A percentile compares a stretch with the other conserved stretches of the same genome.
These are phyloP conservation scores for Neoarius graeffei DNA, from an alignment of 2,113 vertebrate species.

Conservation along the genomic window DNA sequence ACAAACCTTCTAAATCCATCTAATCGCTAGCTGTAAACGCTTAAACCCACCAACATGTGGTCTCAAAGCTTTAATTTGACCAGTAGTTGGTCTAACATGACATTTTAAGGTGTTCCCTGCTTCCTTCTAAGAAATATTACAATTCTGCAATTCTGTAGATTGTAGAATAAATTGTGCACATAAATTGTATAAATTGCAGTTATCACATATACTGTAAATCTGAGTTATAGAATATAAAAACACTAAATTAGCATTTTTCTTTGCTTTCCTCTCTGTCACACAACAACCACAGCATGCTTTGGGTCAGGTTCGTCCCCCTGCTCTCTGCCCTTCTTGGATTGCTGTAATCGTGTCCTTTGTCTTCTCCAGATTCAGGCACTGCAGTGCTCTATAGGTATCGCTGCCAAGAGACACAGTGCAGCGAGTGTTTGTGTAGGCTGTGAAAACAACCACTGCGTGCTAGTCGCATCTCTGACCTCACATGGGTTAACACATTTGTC, in stretches of 20 bases:
- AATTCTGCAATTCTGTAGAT: neutral
- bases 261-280: neutral
- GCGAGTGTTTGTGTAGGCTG: slow-evolving; percentile 19
- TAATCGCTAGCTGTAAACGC: neutral
- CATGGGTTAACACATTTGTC: neutral
- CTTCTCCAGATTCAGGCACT: slow-evolving; percentile 5
- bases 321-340: neutral
- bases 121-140: neutral
- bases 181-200: neutral
- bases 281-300: neutral
- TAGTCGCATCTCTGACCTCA: slow-evolving; percentile 13
- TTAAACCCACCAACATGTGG: neutral
- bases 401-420: slow-evolving; percentile 31
- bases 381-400: slow-evolving; percentile 1
- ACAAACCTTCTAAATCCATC: neutral
- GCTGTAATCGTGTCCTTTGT: slow-evolving; percentile 35
- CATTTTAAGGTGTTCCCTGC: neutral
- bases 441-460: slow-evolving; percentile 19
- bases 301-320: neutral
- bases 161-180: neutral
- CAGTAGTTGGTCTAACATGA: neutral
- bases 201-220: neutral
- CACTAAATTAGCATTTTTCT: neutral
- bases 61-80: neutral
- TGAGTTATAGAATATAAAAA: neutral